phyloP scores from a whole-genome alignment of 92 coral and sea anemone species.

The Epizoanthus illoricatus region DNA sequence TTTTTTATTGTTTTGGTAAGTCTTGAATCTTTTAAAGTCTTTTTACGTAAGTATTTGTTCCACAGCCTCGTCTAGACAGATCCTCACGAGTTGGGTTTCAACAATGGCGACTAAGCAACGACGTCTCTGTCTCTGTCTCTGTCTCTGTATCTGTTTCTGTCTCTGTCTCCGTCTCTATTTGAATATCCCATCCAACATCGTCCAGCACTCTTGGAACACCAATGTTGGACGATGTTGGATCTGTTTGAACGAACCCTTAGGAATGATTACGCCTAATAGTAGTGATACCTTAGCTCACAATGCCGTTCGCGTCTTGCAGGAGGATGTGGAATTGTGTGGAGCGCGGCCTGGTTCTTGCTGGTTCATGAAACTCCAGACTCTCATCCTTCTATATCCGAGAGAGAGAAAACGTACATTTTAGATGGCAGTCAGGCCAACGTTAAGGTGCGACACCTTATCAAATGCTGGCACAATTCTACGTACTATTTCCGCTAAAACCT shows the following conservation, averaged over 20 bases:
- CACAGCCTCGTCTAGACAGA: no score
- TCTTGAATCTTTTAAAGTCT: not conserved
- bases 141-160: no score
- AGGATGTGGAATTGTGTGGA: conserved; percentile 30
- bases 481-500: not conserved
- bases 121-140: no score
- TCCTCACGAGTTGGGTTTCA: no score
- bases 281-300: not conserved
- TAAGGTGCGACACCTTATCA: not conserved
- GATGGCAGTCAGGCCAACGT: not conserved
- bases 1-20: conserved; percentile 20
- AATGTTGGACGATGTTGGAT: no score
- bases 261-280: no score
- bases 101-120: no score
- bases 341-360: conserved; percentile 17
- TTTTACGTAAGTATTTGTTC: no score
- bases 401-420: conserved; percentile 5
- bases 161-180: no score
- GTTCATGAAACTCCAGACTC: conserved; percentile 14
- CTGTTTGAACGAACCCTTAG: no score
- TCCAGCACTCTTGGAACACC: no score
- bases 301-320: not conserved
- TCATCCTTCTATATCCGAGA: conserved; percentile 11
- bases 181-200: no score
- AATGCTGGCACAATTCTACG: not conserved